These are phyloP conservation scores for Calcarius ornatus DNA, from an alignment of 2,113 vertebrate species.

Conservation along the genomic window DNA sequence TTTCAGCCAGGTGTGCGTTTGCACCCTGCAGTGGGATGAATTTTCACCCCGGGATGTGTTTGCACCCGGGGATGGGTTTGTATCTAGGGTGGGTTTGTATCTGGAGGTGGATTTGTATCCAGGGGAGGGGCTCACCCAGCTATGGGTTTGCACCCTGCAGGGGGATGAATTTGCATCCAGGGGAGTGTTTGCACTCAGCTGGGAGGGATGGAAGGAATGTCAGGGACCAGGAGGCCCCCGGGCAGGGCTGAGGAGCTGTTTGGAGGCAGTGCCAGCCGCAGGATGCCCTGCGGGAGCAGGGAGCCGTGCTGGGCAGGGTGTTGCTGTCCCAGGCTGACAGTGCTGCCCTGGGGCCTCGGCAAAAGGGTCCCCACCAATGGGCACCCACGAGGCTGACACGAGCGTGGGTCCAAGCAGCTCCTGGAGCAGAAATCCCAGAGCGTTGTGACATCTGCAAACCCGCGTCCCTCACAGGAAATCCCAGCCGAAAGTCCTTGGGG, in stretches of 20 bases:
- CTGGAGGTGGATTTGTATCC: background rate
- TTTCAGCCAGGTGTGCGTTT: background rate
- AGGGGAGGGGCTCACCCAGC: background rate
- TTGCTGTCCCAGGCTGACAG: background rate
- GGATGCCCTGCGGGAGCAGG: background rate
- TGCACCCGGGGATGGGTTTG: background rate
- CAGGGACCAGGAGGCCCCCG: background rate
- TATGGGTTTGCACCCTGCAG: background rate
- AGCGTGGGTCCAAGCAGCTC: background rate
- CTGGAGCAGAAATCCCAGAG: background rate
- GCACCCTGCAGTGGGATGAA: background rate
- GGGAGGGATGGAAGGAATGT: background rate
- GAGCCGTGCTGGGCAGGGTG: background rate
- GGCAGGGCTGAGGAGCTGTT: background rate
- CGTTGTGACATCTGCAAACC: background rate
- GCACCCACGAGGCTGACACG: fast-evolving
- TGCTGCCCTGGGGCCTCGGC: background rate
- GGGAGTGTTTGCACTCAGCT: background rate
- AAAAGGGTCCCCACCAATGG: background rate
- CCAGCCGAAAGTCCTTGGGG: background rate
- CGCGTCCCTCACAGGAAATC: background rate
- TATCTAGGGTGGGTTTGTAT: background rate
- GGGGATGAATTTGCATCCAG: background rate
- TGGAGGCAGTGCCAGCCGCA: background rate
- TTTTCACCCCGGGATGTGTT: background rate